Percentiles rank a stretch among this genome's conserved stretches.
Evolutionary conservation across 1,140 invertebrate species (phyloP).

Genomic region (Saccostrea echinata): DNA sequence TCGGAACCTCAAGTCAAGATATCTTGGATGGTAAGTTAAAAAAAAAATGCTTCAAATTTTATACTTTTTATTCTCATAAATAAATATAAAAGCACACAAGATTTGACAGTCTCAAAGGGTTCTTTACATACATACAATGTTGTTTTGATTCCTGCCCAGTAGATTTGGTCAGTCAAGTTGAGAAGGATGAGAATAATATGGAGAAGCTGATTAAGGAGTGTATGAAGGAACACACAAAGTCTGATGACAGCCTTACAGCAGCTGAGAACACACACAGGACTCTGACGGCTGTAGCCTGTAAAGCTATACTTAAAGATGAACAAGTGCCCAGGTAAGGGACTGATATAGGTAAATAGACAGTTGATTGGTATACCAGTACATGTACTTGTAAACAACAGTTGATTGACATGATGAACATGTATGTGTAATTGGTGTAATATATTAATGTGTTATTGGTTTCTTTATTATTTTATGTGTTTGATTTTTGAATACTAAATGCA

Average conservation of each 20-base stretch:
- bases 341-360: no score
- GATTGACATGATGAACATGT: no score
- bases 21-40: slow-evolving; percentile 14
- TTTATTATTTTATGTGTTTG: no score
- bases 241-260: neutral
- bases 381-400: no score
- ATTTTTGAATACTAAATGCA: no score
- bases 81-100: no score
- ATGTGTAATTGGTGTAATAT: no score
- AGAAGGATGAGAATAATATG: slow-evolving; percentile 48
- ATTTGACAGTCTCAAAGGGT: no score
- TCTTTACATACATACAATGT: neutral
- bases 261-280: neutral
- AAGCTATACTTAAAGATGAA: slow-evolving; percentile 16
- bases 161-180: slow-evolving; percentile 48
- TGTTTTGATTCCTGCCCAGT: neutral
- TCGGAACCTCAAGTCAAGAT: neutral
- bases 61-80: no score
- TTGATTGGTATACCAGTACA: no score
- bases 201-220: slow-evolving; percentile 61
- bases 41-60: neutral
- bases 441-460: no score
- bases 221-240: slow-evolving; percentile 54
- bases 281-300: slow-evolving; percentile 28
- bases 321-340: slow-evolving; percentile 11